Percentiles rank a stretch among this genome's conserved stretches.
Conservation (phyloP, 2,113 vertebrate species). For the Pteropus alecto region DNA sequence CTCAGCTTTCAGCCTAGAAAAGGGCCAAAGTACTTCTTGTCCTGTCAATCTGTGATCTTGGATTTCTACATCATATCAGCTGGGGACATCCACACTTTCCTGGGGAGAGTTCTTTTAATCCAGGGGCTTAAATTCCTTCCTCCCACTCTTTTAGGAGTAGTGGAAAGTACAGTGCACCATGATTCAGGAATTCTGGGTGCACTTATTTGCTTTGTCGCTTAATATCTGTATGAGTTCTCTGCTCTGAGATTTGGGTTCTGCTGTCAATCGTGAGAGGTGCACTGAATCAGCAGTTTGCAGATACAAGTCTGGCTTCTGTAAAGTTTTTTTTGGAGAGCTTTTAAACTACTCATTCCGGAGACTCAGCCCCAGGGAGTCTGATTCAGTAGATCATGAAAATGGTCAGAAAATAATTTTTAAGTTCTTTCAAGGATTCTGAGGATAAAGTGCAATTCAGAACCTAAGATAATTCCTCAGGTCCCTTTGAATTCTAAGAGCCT, state of each 20-base stretch:
- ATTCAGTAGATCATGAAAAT: neutral
- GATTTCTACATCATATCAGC: neutral
- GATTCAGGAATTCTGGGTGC: neutral
- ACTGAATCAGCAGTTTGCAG: neutral
- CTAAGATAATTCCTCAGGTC: neutral
- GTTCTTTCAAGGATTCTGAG: neutral
- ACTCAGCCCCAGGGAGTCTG: neutral
- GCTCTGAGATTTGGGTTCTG: neutral
- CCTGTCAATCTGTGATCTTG: neutral
- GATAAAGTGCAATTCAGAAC: neutral
- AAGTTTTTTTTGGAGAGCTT: neutral
- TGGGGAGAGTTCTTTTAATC: neutral
- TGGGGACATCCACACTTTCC: neutral
- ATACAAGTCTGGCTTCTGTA: neutral
- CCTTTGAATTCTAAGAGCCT: neutral
- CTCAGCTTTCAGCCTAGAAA: neutral
- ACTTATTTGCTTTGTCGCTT: neutral
- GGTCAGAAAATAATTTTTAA: neutral
- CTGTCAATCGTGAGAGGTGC: neutral
- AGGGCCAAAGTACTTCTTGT: neutral
- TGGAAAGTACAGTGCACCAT: neutral
- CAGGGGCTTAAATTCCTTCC: neutral
- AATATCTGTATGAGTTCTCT: neutral
- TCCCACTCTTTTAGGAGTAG: neutral
- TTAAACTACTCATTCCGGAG: neutral